phyloP scores from a whole-genome alignment of 2,888 invertebrate species.

The Tineola bisselliella region DNA sequence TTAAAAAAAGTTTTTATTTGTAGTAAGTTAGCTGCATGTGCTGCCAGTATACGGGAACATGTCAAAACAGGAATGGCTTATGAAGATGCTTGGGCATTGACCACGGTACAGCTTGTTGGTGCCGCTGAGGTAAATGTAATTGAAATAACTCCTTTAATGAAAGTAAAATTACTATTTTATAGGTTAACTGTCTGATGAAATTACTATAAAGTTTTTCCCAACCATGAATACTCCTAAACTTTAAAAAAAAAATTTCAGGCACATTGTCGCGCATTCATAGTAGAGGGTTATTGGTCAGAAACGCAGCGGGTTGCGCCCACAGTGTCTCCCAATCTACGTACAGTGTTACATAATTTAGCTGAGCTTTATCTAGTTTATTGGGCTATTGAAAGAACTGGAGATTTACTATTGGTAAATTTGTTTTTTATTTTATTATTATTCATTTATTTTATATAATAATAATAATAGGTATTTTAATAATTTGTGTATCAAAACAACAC shows the following conservation, averaged over 20 bases:
- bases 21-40: conserved; percentile 77
- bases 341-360: conserved; percentile 74
- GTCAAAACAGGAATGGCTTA: conserved; percentile 70
- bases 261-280: conserved; percentile 83
- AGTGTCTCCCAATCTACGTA: conserved; percentile 68
- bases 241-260: too few species aligned
- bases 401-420: conserved; percentile 77
- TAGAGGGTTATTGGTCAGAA: conserved; percentile 73
- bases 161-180: too few species aligned
- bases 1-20: conserved; percentile 17
- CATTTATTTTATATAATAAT: too few species aligned
- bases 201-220: too few species aligned
- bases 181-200: too few species aligned
- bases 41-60: conserved; percentile 72
- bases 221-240: too few species aligned
- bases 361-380: conserved; percentile 82
- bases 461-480: too few species aligned
- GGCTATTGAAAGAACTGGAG: conserved; percentile 77
- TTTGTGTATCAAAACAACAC: too few species aligned
- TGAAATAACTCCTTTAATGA: too few species aligned
- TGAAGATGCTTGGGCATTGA: conserved; percentile 87
- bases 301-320: conserved; percentile 43
- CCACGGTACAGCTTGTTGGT: conserved; percentile 81
- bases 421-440: background rate
- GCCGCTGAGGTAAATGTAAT: conserved; percentile 83